Percentiles rank a stretch among this genome's conserved stretches.
phyloP scores from a whole-genome alignment of 2,888 invertebrate species.

The Slavum lentiscoides region DNA sequence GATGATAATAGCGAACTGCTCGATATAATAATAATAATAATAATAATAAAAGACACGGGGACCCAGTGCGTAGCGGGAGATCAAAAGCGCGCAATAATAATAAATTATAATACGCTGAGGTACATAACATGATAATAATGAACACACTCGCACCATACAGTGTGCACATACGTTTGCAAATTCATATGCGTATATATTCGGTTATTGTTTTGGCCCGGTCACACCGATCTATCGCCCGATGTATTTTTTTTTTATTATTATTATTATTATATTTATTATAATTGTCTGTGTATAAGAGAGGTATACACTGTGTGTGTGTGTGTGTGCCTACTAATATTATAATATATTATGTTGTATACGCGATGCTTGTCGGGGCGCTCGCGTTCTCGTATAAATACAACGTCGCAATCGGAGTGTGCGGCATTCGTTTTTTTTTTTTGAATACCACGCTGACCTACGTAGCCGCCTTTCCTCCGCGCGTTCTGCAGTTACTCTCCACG shows the following conservation, averaged over 20 bases:
- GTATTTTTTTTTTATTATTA: too few species aligned
- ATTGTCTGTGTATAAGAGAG: too few species aligned
- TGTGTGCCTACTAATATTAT: not conserved
- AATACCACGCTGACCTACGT: not conserved
- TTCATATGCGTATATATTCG: too few species aligned
- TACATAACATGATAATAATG: not conserved
- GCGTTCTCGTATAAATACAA: conserved; percentile 10
- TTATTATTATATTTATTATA: too few species aligned
- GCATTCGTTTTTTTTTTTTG: conserved; percentile 6
- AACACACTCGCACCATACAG: not conserved
- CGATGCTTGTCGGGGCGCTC: not conserved
- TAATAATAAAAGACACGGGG: not conserved
- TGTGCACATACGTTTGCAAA: too few species aligned
- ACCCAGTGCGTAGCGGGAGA: too few species aligned
- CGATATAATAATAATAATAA: too few species aligned
- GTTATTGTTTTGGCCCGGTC: conserved; percentile 6
- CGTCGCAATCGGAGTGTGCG: not conserved
- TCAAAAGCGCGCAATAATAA: not conserved
- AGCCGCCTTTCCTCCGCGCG: not conserved
- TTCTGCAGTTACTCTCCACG: too few species aligned
- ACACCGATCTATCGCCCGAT: not conserved
- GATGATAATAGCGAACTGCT: too few species aligned
- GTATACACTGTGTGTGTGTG: not conserved
- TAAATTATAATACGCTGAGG: too few species aligned
- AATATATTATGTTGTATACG: not conserved